A percentile compares a stretch with the other conserved stretches of the same genome.
phyloP scores from a whole-genome alignment of 1,140 invertebrate species.

The Whitmania pigra region DNA sequence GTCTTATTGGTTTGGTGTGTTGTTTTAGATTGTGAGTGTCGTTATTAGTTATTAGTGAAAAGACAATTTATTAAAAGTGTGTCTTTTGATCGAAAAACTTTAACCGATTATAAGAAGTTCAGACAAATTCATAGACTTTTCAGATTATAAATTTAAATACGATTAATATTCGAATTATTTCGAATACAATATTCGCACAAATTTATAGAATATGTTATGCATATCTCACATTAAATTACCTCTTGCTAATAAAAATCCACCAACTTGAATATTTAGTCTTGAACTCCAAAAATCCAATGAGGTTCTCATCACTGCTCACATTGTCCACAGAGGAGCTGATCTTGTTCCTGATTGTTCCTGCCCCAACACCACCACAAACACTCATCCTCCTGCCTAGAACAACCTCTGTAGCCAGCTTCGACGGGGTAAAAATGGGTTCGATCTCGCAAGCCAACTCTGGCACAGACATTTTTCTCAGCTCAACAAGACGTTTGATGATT shows the following conservation, averaged over 20 bases:
- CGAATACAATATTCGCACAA: too few species aligned
- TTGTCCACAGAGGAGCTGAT: not conserved
- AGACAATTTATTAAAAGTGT: too few species aligned
- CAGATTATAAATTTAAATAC: too few species aligned
- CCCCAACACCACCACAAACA: not conserved
- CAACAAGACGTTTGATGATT: not conserved
- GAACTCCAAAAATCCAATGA: conserved; percentile 10
- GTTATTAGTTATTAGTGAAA: too few species aligned
- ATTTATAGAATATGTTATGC: too few species aligned
- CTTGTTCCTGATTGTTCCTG: conserved; percentile 4
- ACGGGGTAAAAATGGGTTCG: conserved; percentile 1
- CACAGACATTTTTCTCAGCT: conserved; percentile 4
- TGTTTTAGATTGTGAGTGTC: too few species aligned
- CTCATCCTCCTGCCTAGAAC: not conserved
- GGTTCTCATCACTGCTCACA: not conserved
- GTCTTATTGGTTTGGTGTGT: too few species aligned
- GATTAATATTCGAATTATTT: too few species aligned
- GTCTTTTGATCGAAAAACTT: too few species aligned
- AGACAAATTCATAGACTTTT: too few species aligned
- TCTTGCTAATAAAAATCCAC: not conserved
- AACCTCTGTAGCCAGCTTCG: not conserved
- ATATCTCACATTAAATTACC: too few species aligned
- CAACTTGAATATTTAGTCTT: not conserved
- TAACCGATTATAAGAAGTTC: too few species aligned
- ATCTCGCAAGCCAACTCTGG: conserved; percentile 1